Base-by-base conservation (phyloP, 2,888 invertebrate species). In the Pteria penguin region DNA sequence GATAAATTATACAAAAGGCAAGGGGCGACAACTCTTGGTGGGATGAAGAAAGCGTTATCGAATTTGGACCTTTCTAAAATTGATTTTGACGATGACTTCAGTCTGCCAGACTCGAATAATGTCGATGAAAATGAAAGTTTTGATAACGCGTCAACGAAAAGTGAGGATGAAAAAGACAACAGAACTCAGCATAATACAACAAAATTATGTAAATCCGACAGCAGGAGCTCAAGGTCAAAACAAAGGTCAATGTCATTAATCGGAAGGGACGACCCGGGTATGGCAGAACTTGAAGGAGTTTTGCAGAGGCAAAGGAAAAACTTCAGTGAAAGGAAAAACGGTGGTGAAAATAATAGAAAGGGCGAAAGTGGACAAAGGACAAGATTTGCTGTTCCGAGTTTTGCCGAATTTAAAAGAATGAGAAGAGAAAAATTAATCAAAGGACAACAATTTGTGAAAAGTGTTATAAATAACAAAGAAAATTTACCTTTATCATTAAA, bases 31-130 rank as follows among this genome's bases (percentile, higher is more conserved):
- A 61, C 52, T 18, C 27, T 29, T 22, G 60, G 60, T 14, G 85
- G 84, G 52, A 61, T 87, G 68, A 75, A 82, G 27, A 87, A 87
- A 62, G 78, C 87, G 2, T 81, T 86, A 14, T 86, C 86, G 2
- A 86, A 84, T 62, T 68, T 87, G 24, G 86, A 86, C 52, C 71
- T 87, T 32, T 83, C 86, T 0, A 61, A 60, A 54, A 68, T 70
- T 22, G 79, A 81, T 27, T 65, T 75, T 52, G 71, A 71, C 54
- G 72, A 66, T 29, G 71, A 71, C 57, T 58, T 58, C 22, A 45
- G 27, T 22, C 66, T 32, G 27, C 33, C 52, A 31, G 31, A 61
- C n/a, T 24, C 4, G 4, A 22, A 4, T 4, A 72, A 67, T 24
- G 27, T 31, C 5, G 68, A 67, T 57, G 54, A 65, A 45, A 60